Evolutionary conservation across 2,888 invertebrate species (phyloP), one percentile per base, ranked within the genome.

Genomic region (Acleris emargana): DNA sequence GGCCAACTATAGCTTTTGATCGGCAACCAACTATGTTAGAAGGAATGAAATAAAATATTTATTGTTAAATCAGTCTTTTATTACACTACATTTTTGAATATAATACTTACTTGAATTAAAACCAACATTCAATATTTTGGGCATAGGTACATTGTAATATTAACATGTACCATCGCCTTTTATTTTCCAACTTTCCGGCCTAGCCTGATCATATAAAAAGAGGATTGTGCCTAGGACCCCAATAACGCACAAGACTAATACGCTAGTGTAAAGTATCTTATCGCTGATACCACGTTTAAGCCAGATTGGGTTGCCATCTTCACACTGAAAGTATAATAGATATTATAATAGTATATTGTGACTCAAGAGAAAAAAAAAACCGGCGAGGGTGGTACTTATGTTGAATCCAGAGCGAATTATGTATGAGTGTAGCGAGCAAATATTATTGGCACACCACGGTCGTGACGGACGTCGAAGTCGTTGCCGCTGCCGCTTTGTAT

Each of bases 281-380:
- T 89, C 88, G 17, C 69, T 57, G 1, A 78, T 58, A 4, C 87
- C 87, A n/a, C 79, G 76, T 73, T 88, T 89, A 52, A 87, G 72
- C 74, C 80, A 85, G 42, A 89, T 69, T 13, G 83, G 84, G 67
- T 70, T 71, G 42, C 86, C 88, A 71, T 88, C 81, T 28, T 83
- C 79, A 67, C 75, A 72, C 86, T 87, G 75, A 22, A 73, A 70
- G 59, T 28, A 42, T 52, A 62, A 59, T 52, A 69, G 32, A 16
- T 6, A 18, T 13, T 25, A 28, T 28, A 17, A 17, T 32, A 18
- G 32, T 38, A 11, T 11, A 32, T 11, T 32, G 32, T 32, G 9
- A 32, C n/a, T 0, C 11, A 32, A 32, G 32, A 1, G 11, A 13
- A 13, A 2, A 11, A 38, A 38, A 38, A 13, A 0, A 38, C 32